Evolutionary conservation across 2,113 vertebrate genomes (phyloP).

Genomic region (Tympanuchus pallidicinctus): DNA sequence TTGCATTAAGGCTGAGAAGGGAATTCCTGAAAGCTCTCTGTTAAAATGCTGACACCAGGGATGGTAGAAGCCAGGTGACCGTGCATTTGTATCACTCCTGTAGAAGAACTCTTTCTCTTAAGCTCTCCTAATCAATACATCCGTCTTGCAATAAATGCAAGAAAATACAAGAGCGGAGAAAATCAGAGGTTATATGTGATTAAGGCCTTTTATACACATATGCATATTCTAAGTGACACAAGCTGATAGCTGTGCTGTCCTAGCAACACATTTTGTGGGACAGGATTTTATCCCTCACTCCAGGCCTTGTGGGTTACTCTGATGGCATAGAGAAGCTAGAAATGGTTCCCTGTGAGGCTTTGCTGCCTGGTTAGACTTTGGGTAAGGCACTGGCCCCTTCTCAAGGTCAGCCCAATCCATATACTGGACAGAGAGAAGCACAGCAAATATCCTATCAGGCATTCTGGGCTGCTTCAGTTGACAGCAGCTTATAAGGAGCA

Average conservation of each 20-base stretch:
- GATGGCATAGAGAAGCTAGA: neutral
- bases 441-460: constrained; percentile 25
- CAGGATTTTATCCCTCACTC: neutral
- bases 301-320: neutral
- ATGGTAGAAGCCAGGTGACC: neutral
- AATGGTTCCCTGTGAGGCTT: neutral
- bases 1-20: neutral
- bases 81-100: neutral
- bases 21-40: neutral
- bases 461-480: constrained; percentile 24
- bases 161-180: neutral
- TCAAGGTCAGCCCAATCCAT: neutral
- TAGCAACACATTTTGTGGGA: neutral
- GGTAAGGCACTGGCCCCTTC: neutral
- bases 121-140: neutral
- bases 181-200: neutral
- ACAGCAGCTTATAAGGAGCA: constrained; percentile 48
- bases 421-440: neutral
- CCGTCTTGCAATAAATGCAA: neutral
- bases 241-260: neutral
- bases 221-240: neutral
- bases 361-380: neutral
- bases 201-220: neutral
- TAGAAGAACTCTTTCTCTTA: neutral
- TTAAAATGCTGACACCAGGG: neutral